Conservation (phyloP, 1,140 invertebrate genomes). For the Ceratina japonica region DNA sequence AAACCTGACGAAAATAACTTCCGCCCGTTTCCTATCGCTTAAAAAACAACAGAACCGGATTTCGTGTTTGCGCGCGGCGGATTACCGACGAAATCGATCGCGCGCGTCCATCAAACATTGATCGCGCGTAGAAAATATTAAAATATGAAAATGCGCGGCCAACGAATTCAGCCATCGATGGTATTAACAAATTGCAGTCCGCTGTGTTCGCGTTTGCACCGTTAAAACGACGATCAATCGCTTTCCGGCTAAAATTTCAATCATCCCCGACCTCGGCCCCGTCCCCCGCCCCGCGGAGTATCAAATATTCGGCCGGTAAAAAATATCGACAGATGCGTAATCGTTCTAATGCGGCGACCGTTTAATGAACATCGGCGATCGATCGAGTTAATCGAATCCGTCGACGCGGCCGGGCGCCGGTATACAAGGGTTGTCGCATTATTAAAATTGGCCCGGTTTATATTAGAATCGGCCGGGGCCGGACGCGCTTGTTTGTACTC, state of each 20-base stretch:
- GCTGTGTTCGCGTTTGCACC: not conserved
- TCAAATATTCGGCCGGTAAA: too few relatives aligned
- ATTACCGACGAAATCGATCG: too few relatives aligned
- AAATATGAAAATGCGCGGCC: not conserved
- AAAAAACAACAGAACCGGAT: too few relatives aligned
- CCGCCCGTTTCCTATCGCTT: too few relatives aligned
- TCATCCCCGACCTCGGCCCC: not conserved
- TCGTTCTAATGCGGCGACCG: not conserved
- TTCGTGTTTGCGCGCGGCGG: too few relatives aligned
- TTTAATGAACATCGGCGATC: too few relatives aligned
- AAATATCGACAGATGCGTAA: slow-evolving; percentile 26
- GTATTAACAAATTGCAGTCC: not conserved
- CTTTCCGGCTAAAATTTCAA: not conserved
- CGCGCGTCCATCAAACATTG: too few relatives aligned
- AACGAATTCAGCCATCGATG: not conserved
- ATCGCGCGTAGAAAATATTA: not conserved
- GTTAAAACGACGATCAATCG: not conserved
- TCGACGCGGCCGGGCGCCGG: not conserved
- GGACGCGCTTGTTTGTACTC: slow-evolving; percentile 44
- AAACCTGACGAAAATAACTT: too few relatives aligned
- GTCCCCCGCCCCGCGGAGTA: too few relatives aligned
- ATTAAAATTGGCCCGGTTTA: slow-evolving; percentile 22
- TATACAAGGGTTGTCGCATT: not conserved
- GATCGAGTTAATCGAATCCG: slow-evolving; percentile 5
- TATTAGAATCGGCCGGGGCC: slow-evolving; percentile 13